phyloP scores from a whole-genome alignment of 1,140 invertebrate species.

The Drosophila ananassae region DNA sequence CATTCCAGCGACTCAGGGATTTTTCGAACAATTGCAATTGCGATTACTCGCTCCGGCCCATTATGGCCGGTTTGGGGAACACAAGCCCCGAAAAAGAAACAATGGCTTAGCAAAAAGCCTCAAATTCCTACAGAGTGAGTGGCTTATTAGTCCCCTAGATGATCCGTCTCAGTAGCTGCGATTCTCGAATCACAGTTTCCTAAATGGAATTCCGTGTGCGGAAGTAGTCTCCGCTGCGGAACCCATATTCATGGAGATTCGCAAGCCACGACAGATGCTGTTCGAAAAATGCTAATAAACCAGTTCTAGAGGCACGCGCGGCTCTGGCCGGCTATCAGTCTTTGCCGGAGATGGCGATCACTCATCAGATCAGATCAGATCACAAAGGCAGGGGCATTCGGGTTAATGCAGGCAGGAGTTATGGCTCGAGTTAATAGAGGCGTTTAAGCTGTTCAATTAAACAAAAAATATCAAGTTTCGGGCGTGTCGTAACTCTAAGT shows the following conservation, averaged over 20 bases:
- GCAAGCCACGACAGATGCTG: slow-evolving; percentile 10
- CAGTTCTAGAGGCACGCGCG: slow-evolving; percentile 25
- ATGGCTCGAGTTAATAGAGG: not conserved
- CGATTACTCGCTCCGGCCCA: not conserved
- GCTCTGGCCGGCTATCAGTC: slow-evolving; percentile 3
- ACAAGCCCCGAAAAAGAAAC: not conserved
- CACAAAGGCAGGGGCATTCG: not conserved
- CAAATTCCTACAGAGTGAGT: slow-evolving; percentile 1
- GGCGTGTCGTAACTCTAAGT: slow-evolving; percentile 8
- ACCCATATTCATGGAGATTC: slow-evolving; percentile 12
- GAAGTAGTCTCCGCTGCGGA: slow-evolving; percentile 21
- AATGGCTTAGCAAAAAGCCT: not conserved
- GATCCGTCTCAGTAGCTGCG: slow-evolving; percentile 7
- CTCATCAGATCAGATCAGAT: not conserved
- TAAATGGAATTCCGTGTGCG: slow-evolving; percentile 26
- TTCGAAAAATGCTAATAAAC: slow-evolving; percentile 51
- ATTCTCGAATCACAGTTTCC: slow-evolving; percentile 7
- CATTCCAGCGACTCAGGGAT: slow-evolving; percentile 7
- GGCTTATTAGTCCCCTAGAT: not conserved
- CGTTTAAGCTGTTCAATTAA: slow-evolving; percentile 8
- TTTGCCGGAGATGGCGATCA: slow-evolving; percentile 12
- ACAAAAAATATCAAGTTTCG: not conserved
- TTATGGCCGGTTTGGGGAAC: not conserved
- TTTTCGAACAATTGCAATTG: not conserved
- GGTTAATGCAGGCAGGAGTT: slow-evolving; percentile 1